Evolutionary conservation across 1,140 invertebrate species (phyloP), one percentile per base, ranked within the genome.

Genomic region (Daktulosphaira vitifoliae): DNA sequence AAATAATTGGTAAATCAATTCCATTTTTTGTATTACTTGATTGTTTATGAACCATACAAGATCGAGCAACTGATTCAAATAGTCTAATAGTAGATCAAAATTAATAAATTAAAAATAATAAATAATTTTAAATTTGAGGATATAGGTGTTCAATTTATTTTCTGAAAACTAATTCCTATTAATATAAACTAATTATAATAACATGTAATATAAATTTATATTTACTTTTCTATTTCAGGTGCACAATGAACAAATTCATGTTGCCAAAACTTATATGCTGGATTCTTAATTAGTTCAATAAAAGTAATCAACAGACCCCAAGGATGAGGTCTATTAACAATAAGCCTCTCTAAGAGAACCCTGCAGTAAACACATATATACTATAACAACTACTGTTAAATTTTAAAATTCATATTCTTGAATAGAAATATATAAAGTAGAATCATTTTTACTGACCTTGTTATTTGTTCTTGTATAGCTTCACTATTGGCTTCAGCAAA

Each of bases 211-310:
- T n/a, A n/a, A n/a, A 33, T 33, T 33, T 33, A 11, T 29, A 81
- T 82, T 81, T 78, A 92, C 89, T 96, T 98, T 79, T 96, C 92
- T 73, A 98, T 97, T 79, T 99, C 96, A 8, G 95, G 94, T 26
- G 96, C 94, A 78, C 96, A 99, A 73, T 95, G 90, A 0, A 99
- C 95, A 80, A 99, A 99, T 69, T 99, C 95, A 73, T 98, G 95
- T 54, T 87, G 85, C 96, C 96, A 99, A 76, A 99, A 99, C 76
- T 97, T 96, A 79, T 97, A 99, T n/a, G 85, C 86, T 13, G 90
- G 92, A 78, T 99, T 99, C 73, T 97, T 98, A 71, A 99, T 98
- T 18, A 99, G 81, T 77, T 99, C 96, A 70, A 98, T 98, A 75
- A 99, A 98, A 0, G 96, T 99, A 51, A 99, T 96, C 7, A 99